Conservation (phyloP, 2,888 invertebrate species). For the Heliconius sara region DNA sequence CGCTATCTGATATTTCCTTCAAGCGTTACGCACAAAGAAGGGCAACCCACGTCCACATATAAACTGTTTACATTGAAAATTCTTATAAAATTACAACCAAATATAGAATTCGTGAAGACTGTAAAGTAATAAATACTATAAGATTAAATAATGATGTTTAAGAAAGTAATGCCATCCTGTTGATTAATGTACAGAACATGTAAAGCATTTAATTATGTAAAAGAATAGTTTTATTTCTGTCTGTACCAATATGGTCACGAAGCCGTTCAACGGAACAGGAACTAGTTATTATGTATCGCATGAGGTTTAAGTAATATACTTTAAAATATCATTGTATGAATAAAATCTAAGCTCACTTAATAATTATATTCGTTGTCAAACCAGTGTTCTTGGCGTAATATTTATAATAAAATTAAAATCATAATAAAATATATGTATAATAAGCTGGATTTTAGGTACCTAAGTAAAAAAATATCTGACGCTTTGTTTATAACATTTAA, state of each 20-base stretch:
- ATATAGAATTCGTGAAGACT: background rate
- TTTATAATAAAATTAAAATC: background rate
- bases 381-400: background rate
- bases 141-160: background rate
- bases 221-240: conserved; percentile 34
- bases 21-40: conserved; percentile 16
- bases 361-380: background rate
- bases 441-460: background rate
- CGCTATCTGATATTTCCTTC: conserved; percentile 19
- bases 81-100: conserved; percentile 20
- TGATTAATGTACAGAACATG: background rate
- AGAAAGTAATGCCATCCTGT: background rate
- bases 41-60: conserved; percentile 6
- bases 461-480: background rate
- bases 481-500: background rate
- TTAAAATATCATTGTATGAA: conserved; percentile 28
- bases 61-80: conserved; percentile 19
- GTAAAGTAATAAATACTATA: background rate
- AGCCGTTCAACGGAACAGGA: conserved; percentile 61
- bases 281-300: conserved; percentile 51
- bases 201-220: conserved; percentile 1
- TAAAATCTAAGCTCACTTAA: background rate
- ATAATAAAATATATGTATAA: background rate
- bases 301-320: conserved; percentile 41
- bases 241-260: conserved; percentile 61